Evolutionary conservation across 2,797 vertebrate species (phyloP).

Genomic region (Synaphobranchus kaupii): DNA sequence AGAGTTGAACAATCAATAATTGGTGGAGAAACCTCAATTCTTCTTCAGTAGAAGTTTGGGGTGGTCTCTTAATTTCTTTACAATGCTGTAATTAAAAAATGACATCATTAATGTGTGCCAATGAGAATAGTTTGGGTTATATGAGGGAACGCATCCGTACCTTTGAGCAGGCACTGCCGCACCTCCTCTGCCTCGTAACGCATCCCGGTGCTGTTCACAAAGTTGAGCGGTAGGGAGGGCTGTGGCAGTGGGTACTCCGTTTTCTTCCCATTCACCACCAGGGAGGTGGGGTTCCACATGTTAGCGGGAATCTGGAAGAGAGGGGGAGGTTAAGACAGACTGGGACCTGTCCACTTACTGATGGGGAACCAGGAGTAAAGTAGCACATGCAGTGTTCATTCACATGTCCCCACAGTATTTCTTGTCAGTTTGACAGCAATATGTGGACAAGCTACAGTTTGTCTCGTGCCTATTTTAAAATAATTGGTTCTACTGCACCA

Average conservation of each 20-base stretch:
- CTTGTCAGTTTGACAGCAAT: not conserved
- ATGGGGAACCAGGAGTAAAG: not conserved
- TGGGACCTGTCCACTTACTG: not conserved
- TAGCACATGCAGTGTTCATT: not conserved
- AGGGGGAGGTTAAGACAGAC: not conserved
- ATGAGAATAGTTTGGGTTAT: not conserved
- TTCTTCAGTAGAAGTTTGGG: no score
- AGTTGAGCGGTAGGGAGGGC: conserved; percentile 70
- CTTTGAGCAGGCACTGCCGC: conserved; percentile 79
- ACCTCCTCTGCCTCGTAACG: conserved; percentile 84
- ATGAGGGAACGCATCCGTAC: conserved; percentile 51
- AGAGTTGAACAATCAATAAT: no score
- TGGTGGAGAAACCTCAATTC: no score
- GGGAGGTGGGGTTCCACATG: conserved; percentile 78
- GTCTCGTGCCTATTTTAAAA: not conserved
- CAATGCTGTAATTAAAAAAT: no score
- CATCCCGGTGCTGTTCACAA: conserved; percentile 74
- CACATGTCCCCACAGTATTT: not conserved
- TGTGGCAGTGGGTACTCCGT: conserved; percentile 69
- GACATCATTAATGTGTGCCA: not conserved
- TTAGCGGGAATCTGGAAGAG: conserved; percentile 67
- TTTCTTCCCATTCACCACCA: conserved; percentile 72
- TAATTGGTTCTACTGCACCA: not conserved
- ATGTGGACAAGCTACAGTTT: not conserved
- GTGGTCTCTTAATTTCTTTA: no score